These are phyloP conservation scores for Mythimna albipuncta DNA, from an alignment of 2,888 invertebrate species.

Conservation along the genomic window DNA sequence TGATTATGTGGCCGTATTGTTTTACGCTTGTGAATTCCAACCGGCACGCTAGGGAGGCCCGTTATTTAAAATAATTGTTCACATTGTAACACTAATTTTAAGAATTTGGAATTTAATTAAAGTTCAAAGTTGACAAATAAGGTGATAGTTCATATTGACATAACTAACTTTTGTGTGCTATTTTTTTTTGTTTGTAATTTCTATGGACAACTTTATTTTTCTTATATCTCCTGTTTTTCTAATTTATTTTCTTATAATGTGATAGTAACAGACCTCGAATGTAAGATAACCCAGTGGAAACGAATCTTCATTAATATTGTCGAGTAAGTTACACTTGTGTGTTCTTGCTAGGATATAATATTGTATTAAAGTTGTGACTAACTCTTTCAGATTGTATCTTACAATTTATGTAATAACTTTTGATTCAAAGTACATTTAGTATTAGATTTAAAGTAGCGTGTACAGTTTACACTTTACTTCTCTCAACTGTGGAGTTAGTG, in stretches of 20 bases:
- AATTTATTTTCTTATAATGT: slow-evolving; percentile 88
- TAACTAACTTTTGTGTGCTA: slow-evolving; percentile 85
- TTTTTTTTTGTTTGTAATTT: slow-evolving; percentile 83
- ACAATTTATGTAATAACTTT: slow-evolving; percentile 76
- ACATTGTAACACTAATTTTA: slow-evolving; percentile 85
- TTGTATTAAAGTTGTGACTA: slow-evolving; percentile 81
- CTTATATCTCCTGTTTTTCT: slow-evolving; percentile 83
- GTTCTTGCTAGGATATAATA: slow-evolving; percentile 76
- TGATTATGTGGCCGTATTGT: slow-evolving; percentile 43
- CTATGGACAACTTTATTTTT: slow-evolving; percentile 84
- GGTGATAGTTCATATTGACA: slow-evolving; percentile 88
- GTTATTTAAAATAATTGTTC: slow-evolving; percentile 70
- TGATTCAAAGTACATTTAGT: slow-evolving; percentile 86
- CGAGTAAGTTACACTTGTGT: slow-evolving; percentile 74
- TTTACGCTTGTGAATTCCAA: slow-evolving; percentile 59
- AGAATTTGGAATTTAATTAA: slow-evolving; percentile 85
- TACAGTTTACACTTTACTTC: slow-evolving; percentile 85
- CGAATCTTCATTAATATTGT: slow-evolving; percentile 83
- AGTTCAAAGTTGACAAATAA: slow-evolving; percentile 89
- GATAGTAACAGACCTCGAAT: slow-evolving; percentile 88
- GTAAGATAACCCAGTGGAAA: slow-evolving; percentile 83
- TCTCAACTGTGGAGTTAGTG: slow-evolving; percentile 82
- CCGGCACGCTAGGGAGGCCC: slow-evolving; percentile 56
- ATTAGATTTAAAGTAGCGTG: slow-evolving; percentile 85
- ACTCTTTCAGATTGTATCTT: slow-evolving; percentile 78